These are phyloP conservation scores for Zaprionus bogoriensis DNA, from an alignment of 2,888 invertebrate genomes.

Conservation along the genomic window DNA sequence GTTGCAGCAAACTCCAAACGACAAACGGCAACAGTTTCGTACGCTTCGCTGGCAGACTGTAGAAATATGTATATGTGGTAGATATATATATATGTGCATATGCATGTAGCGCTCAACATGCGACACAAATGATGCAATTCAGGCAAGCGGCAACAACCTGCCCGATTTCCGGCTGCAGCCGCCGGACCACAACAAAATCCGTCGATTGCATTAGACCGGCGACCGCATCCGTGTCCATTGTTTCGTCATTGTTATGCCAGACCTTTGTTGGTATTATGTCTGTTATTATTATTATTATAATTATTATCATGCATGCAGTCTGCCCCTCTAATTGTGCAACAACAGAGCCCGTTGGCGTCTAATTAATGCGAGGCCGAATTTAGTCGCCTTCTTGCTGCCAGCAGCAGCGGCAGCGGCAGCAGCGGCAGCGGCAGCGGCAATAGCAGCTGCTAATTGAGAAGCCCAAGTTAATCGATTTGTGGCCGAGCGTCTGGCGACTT, in stretches of 20 bases:
- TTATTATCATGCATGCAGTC: neutral
- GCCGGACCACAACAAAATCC: neutral
- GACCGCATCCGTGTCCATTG: neutral
- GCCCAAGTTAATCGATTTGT: slow-evolving; percentile 74
- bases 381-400: slow-evolving; percentile 2
- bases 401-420: slow-evolving; percentile 1
- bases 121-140: slow-evolving; percentile 24
- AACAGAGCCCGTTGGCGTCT: slow-evolving; percentile 26
- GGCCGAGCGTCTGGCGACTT: slow-evolving; percentile 30
- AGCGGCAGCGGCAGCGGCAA: slow-evolving; percentile 5
- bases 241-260: neutral
- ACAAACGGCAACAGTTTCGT: neutral
- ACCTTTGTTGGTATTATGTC: neutral
- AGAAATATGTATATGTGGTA: neutral
- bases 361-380: slow-evolving; percentile 49
- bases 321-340: neutral
- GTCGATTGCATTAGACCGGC: neutral
- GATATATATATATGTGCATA: neutral
- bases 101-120: neutral
- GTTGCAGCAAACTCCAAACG: neutral
- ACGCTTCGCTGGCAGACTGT: neutral
- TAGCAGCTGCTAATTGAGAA: slow-evolving; percentile 69
- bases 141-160: neutral
- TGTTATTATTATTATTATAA: slow-evolving; percentile 11
- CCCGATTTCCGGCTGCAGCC: neutral